These are phyloP conservation scores for Tetheella fluctuosa DNA, from an alignment of 2,888 invertebrate species.

Conservation along the genomic window DNA sequence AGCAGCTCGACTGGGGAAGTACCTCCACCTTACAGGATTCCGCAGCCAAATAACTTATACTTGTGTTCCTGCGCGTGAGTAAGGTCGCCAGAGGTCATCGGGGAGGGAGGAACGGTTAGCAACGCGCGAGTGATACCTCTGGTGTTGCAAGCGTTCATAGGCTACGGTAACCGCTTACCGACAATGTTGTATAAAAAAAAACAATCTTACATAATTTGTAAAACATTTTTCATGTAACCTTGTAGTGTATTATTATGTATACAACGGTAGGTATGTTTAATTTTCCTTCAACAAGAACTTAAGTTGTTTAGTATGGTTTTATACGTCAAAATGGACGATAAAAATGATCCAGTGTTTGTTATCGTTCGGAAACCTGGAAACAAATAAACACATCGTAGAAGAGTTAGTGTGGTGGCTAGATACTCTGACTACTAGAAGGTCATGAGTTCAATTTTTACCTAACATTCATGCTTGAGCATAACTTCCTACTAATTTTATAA, in stretches of 20 bases:
- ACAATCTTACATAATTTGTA: not conserved
- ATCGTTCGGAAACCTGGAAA: conserved; percentile 20
- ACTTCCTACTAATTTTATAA: too few species aligned
- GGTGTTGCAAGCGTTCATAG: too few species aligned
- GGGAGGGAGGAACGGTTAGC: too few species aligned
- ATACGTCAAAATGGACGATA: conserved; percentile 24
- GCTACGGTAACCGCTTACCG: too few species aligned
- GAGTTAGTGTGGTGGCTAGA: not conserved
- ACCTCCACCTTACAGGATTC: too few species aligned
- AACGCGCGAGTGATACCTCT: too few species aligned
- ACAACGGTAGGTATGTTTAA: not conserved
- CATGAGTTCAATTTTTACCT: not conserved
- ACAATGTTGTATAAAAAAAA: too few species aligned
- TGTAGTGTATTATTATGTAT: not conserved
- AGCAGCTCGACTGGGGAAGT: too few species aligned
- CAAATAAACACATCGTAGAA: conserved; percentile 13
- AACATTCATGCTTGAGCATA: too few species aligned
- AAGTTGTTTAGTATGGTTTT: conserved; percentile 13
- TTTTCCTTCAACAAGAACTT: conserved; percentile 10
- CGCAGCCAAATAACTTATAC: too few species aligned
- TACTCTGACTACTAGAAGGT: not conserved
- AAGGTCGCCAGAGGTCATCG: too few species aligned
- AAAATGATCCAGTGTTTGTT: conserved; percentile 40
- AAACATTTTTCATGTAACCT: not conserved
- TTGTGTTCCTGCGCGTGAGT: too few species aligned